These are phyloP conservation scores for Trypoxylon attenuatum DNA, from an alignment of 2,888 invertebrate genomes.

Conservation along the genomic window DNA sequence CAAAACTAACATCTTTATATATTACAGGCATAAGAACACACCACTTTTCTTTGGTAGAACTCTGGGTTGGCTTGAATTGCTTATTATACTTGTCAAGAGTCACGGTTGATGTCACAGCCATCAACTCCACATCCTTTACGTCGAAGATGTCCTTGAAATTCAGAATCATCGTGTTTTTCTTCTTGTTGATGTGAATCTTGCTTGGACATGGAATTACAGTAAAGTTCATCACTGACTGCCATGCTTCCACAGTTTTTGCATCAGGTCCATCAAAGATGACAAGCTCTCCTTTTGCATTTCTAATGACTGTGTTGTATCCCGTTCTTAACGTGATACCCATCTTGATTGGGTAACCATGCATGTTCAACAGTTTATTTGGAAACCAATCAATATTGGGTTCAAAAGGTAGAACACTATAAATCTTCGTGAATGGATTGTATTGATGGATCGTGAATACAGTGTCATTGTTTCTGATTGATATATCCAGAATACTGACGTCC, in stretches of 20 bases:
- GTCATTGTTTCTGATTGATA: not conserved
- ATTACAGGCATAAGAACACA: conserved; percentile 20
- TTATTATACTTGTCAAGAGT: conserved; percentile 19
- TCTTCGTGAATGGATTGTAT: conserved; percentile 26
- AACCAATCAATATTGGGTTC: not conserved
- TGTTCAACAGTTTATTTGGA: conserved; percentile 45
- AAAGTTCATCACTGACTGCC: conserved; percentile 41
- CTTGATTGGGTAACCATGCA: conserved; percentile 40
- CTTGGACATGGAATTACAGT: not conserved
- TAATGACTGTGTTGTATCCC: conserved; percentile 12
- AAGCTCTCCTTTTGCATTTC: conserved; percentile 4
- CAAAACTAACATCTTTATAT: not conserved
- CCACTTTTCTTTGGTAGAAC: conserved; percentile 12
- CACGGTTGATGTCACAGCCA: too few species aligned
- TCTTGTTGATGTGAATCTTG: too few species aligned
- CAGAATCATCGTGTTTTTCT: conserved; percentile 1
- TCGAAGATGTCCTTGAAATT: too few species aligned
- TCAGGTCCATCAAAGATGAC: conserved; percentile 6
- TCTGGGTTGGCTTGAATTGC: not conserved
- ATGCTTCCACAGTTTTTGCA: conserved; percentile 13
- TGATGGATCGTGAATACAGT: too few species aligned
- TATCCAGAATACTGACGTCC: conserved; percentile 17
- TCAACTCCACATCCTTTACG: too few species aligned
- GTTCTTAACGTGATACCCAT: conserved; percentile 1
- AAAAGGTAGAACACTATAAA: not conserved